Conservation (phyloP, 2,888 invertebrate species). For the Temnothorax ravouxi region DNA sequence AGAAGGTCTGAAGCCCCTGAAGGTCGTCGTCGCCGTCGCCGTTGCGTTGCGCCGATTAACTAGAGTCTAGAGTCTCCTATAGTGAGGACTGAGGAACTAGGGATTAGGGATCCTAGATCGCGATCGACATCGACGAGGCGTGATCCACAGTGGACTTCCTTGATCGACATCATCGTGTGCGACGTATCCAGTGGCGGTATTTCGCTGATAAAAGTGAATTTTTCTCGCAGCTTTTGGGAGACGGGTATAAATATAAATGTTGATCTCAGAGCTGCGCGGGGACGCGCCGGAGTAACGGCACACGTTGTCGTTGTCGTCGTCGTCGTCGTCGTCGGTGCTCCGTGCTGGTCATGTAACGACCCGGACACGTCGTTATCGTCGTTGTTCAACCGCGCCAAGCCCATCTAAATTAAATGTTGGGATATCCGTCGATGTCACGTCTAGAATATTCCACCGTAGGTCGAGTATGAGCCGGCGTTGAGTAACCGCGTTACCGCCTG, state of each 20-base stretch:
- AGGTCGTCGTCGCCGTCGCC: too few species aligned
- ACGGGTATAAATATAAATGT: conserved; percentile 79
- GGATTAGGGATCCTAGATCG: too few species aligned
- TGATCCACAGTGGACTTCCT: neutral
- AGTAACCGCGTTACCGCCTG: conserved; percentile 21
- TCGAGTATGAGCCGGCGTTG: conserved; percentile 60
- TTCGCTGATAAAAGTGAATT: conserved; percentile 72
- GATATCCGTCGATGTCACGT: neutral
- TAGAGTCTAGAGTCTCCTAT: too few species aligned
- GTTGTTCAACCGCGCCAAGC: neutral
- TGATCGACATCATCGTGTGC: conserved; percentile 37
- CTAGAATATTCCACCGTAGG: neutral
- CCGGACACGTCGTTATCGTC: conserved; percentile 1
- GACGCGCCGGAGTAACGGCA: conserved; percentile 58
- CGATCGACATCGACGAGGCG: neutral
- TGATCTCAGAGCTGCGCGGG: conserved; percentile 77
- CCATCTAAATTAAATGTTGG: neutral
- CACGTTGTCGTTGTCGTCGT: neutral
- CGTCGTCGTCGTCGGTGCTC: too few species aligned
- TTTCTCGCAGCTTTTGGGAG: conserved; percentile 56
- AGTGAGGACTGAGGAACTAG: too few species aligned
- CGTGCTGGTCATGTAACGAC: conserved; percentile 28
- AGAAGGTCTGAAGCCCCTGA: too few species aligned
- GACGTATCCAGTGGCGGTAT: conserved; percentile 71
- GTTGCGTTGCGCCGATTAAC: too few species aligned